Conservation (phyloP, 2,888 invertebrate species). For the Arrhopalites spinosus region DNA sequence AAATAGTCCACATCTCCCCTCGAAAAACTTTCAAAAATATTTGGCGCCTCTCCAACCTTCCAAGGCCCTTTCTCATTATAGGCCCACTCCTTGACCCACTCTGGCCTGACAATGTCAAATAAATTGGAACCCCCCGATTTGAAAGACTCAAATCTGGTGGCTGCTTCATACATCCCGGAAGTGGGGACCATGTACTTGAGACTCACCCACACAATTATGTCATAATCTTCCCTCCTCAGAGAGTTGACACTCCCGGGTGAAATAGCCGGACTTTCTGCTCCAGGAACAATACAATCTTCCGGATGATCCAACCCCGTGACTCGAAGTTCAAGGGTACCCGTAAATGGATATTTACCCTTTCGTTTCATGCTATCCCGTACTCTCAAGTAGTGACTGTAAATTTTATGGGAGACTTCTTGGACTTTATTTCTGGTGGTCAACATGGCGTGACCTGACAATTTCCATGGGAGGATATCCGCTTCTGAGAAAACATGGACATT, state of each 20-base stretch:
- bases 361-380: not conserved
- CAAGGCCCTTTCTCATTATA: too few species aligned
- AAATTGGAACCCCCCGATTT: too few species aligned
- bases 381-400: not conserved
- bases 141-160: too few species aligned
- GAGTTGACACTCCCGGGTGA: not conserved
- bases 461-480: constrained; percentile 19
- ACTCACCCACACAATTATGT: too few species aligned
- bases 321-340: constrained; percentile 28
- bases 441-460: constrained; percentile 30
- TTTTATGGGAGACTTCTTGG: constrained; percentile 21
- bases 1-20: too few species aligned
- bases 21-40: too few species aligned
- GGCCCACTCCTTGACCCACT: too few species aligned
- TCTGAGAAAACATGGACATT: constrained; percentile 41
- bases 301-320: constrained; percentile 30
- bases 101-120: too few species aligned
- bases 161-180: too few species aligned
- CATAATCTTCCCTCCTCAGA: too few species aligned
- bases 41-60: too few species aligned
- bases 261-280: constrained; percentile 18
- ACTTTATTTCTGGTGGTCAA: constrained; percentile 19
- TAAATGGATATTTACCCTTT: constrained; percentile 26
- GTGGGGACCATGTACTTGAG: too few species aligned
- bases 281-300: constrained; percentile 15